Base-by-base conservation (phyloP, 2,888 invertebrate species). In the Caenorhabditis afra region DNA sequence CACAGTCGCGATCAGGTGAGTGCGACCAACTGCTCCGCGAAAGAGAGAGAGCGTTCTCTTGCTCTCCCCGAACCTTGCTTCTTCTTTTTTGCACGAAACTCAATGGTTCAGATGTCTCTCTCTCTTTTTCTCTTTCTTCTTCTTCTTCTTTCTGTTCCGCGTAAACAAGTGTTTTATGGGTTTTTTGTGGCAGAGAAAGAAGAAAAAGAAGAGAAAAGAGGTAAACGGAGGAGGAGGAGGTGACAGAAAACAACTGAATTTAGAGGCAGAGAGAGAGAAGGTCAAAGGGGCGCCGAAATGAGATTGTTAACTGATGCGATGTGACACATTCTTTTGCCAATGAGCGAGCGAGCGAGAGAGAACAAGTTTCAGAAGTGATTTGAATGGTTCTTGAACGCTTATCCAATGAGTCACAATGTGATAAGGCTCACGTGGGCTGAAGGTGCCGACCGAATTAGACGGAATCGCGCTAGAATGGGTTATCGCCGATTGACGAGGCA, bases 121-220 rank as follows among this genome's bases (percentile, higher is more conserved):
- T 7, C 7, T 7, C 7, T 29, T 29, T 7, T 29, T 7, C 7
- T 7, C 7, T 7, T 29, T 7, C 7, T 7, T 29, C 29, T 29
- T 29, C 7, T 7, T 5, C 7, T 7, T 29, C 7, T 29, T 29
- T 70, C 53, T 29, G 47, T 44, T 53, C 41, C 53, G 23, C 16
- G 73, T 73, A 64, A 73, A 73, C 73, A 73, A 64, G 50, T 58
- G 64, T 73, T 73, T 73, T 73, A 64, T 73, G 45, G 58, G 64
- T 73, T 62, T 71, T 58, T 58, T 49, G 47, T 58, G 58, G 61
- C 58, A 50, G 58, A 64, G 39, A 39, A 14, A 37, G 18, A 18
- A 35, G 44, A 39, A 10, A 64, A 55, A 29, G n/a, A 39, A 47
- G 45, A n/a, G 23, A 58, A 18, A 39, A 49, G 22, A 57, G 18